Percentiles rank a stretch among this genome's conserved stretches.
phyloP scores from a whole-genome alignment of 92 coral and sea anemone species.

The Blastomussa wellsi region DNA sequence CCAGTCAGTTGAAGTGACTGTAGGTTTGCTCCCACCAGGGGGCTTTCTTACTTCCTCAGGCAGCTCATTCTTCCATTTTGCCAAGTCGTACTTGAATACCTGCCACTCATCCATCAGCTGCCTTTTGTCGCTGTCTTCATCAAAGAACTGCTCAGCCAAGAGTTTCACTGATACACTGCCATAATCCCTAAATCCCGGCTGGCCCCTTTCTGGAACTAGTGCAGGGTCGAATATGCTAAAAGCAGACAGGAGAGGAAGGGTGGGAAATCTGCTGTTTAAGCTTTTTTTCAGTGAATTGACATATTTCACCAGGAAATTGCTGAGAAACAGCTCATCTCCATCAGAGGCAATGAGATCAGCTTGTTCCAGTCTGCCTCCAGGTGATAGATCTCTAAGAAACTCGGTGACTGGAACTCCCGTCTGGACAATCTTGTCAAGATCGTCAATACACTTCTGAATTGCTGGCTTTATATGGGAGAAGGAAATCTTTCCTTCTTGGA shows the following conservation, averaged over 20 bases:
- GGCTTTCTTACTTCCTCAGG: background rate
- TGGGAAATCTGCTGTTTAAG: conserved; percentile 22
- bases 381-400: conserved; percentile 21
- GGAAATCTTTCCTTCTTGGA: conserved; percentile 44
- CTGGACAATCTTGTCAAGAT: conserved; percentile 18
- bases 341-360: conserved; percentile 8
- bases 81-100: conserved; percentile 43
- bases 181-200: conserved; percentile 1
- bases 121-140: conserved; percentile 25
- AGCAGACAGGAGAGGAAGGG: conserved; percentile 31
- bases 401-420: conserved; percentile 9
- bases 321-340: conserved; percentile 7
- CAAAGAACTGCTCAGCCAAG: conserved; percentile 20
- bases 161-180: conserved; percentile 10
- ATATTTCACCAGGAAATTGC: background rate
- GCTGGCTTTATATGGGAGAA: conserved; percentile 33
- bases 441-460: conserved; percentile 36
- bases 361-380: conserved; percentile 30
- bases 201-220: background rate
- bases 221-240: conserved; percentile 16
- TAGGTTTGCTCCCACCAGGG: background rate
- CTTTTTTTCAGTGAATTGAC: conserved; percentile 18
- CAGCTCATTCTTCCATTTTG: conserved; percentile 4
- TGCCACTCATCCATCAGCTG: conserved; percentile 41
- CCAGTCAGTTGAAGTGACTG: conserved; percentile 44